Evolutionary conservation across 2,888 invertebrate genomes (phyloP).

Genomic region (Syrphus vitripennis): DNA sequence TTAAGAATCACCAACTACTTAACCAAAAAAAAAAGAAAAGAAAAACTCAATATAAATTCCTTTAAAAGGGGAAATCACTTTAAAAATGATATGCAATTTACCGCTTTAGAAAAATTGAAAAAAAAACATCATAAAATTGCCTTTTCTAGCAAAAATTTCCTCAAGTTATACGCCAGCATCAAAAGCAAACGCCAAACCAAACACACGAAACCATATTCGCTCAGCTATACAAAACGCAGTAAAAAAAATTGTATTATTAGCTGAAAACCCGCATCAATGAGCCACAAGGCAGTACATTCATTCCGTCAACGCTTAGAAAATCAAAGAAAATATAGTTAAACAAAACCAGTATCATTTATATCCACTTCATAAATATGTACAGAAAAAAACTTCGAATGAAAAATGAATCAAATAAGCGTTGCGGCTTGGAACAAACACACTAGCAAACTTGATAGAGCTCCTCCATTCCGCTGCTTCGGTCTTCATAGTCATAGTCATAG

Average conservation of each 20-base stretch:
- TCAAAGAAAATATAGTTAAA: no score
- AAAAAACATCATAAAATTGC: neutral
- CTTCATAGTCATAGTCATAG: neutral
- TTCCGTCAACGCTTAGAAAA: slow-evolving; percentile 4
- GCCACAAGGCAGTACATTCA: slow-evolving; percentile 6
- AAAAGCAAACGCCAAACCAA: slow-evolving; percentile 12
- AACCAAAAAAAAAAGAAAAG: neutral
- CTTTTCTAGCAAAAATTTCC: slow-evolving; percentile 1
- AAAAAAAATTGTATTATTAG: slow-evolving; percentile 27
- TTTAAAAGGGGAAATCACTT: slow-evolving; percentile 38
- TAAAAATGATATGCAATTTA: slow-evolving; percentile 48
- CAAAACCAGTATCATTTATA: slow-evolving; percentile 50
- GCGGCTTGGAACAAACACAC: slow-evolving; percentile 35
- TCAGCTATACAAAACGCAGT: neutral
- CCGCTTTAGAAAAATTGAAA: slow-evolving; percentile 24
- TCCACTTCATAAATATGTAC: slow-evolving; percentile 64
- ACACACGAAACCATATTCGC: neutral
- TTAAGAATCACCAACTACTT: neutral
- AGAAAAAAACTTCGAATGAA: slow-evolving; percentile 18
- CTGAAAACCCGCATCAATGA: slow-evolving; percentile 34
- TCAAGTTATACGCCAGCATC: no score
- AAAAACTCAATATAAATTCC: slow-evolving; percentile 10
- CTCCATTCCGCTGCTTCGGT: neutral
- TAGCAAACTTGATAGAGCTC: slow-evolving; percentile 7
- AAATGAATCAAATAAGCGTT: slow-evolving; percentile 55